Evolutionary conservation across 1,140 invertebrate genomes (phyloP), one percentile per base, ranked within the genome.

Genomic region (Drosophila kikkawai): DNA sequence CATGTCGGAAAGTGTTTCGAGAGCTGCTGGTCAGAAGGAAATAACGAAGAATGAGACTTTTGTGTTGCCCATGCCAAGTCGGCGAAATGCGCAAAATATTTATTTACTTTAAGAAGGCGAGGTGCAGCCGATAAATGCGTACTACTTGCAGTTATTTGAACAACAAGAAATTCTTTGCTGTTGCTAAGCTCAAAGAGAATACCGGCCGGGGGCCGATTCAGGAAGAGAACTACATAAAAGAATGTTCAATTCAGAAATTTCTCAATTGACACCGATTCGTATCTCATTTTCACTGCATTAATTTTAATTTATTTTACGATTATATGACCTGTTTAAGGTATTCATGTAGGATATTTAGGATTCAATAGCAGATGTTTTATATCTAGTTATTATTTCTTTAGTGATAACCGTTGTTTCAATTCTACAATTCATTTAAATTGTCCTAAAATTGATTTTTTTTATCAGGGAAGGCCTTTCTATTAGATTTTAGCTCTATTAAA

Each of bases 11-110:
- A 44, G 17, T 29, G 47, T 50, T 50, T 50, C 47, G 15, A 50
- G 15, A 29, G 47, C 47, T 48, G 47, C 22, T 48, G 45, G n/a
- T 22, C 45, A 44, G 42, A 36, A 44, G 55, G 41, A 63, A 77
- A 47, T 29, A 42, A 56, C 29, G 12, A 44, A 17, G 48, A 45
- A 29, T 61, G 51, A 42, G 36, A 37, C 47, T 67, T 57, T 48
- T 42, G 29, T 56, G 65, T 17, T 41, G 53, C 53, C 32, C 36
- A 48, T 74, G 58, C 73, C 84, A 88, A 83, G 82, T 69, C 64
- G 63, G 50, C 75, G 41, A 87, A 88, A 79, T 84, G 84, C 68
- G 77, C 80, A 78, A 84, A 83, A 80, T 83, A 80, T 83, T 88
- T 75, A 48, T 80, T 77, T 77, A 68, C 69, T 64, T 69, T 68